phyloP scores from a whole-genome alignment of 2,888 invertebrate genomes.

The Ormyrus rosae region DNA sequence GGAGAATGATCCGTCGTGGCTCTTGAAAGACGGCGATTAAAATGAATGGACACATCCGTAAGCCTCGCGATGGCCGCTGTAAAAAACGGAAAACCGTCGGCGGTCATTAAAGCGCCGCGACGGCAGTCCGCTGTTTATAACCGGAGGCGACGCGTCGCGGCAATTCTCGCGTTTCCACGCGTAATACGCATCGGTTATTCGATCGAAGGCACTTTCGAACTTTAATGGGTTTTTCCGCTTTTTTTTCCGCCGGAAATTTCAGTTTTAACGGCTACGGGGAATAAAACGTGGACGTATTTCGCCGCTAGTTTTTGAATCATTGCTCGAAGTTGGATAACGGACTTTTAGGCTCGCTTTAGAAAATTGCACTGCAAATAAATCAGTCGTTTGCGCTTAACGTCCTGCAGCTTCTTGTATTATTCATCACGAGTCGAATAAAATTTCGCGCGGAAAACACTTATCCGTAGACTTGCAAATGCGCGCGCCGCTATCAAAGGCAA shows the following conservation, averaged over 20 bases:
- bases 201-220: slow-evolving; percentile 2
- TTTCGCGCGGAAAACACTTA: too few species aligned
- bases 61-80: background rate
- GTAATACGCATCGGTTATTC: background rate
- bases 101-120: background rate
- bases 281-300: too few species aligned
- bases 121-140: slow-evolving; percentile 15
- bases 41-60: slow-evolving; percentile 21
- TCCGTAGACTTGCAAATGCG: too few species aligned
- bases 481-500: too few species aligned
- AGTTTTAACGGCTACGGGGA: background rate
- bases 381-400: too few species aligned
- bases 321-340: too few species aligned
- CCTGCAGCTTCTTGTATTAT: too few species aligned
- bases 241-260: background rate
- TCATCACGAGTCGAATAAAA: too few species aligned
- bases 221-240: slow-evolving; percentile 16
- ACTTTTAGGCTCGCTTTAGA: too few species aligned
- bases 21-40: slow-evolving; percentile 22
- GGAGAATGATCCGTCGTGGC: slow-evolving; percentile 6
- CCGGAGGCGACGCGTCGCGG: slow-evolving; percentile 22
- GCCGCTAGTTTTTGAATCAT: too few species aligned
- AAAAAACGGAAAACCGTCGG: background rate
- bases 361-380: too few species aligned
- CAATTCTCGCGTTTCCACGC: slow-evolving; percentile 51